Evolutionary conservation across 2,888 invertebrate genomes (phyloP).

Genomic region (Meganola albula): DNA sequence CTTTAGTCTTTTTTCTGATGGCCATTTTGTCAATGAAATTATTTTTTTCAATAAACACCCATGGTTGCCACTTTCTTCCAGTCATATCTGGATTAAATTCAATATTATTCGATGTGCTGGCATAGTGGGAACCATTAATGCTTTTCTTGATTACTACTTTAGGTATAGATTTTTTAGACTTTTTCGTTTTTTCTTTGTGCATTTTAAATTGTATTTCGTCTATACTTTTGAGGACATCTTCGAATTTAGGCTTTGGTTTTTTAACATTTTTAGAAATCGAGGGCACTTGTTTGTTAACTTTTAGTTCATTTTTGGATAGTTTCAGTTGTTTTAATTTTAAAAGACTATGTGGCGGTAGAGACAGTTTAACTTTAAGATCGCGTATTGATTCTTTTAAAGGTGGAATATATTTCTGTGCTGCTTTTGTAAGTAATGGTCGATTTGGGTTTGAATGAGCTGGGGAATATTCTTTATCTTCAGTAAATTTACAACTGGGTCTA

Average conservation of each 20-base stretch:
- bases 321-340: slow-evolving; percentile 63
- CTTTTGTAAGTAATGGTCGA: slow-evolving; percentile 66
- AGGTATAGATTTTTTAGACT: slow-evolving; percentile 54
- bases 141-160: slow-evolving; percentile 73
- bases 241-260: slow-evolving; percentile 70
- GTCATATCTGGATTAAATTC: slow-evolving; percentile 65
- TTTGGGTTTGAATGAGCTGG: slow-evolving; percentile 36
- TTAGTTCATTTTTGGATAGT: slow-evolving; percentile 54
- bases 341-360: slow-evolving; percentile 63
- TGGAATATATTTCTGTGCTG: slow-evolving; percentile 73
- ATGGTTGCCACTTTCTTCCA: slow-evolving; percentile 73
- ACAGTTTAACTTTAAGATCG: slow-evolving; percentile 65
- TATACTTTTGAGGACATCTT: slow-evolving; percentile 73
- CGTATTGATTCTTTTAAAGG: slow-evolving; percentile 57
- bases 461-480: slow-evolving; percentile 51
- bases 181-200: slow-evolving; percentile 61
- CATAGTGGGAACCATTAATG: slow-evolving; percentile 66
- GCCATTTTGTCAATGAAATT: slow-evolving; percentile 69
- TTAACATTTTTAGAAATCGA: slow-evolving; percentile 41
- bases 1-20: slow-evolving; percentile 53
- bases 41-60: slow-evolving; percentile 69
- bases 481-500: slow-evolving; percentile 52
- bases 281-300: slow-evolving; percentile 37
- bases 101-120: slow-evolving; percentile 51
- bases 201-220: slow-evolving; percentile 67